Base-by-base conservation (phyloP, 2,888 invertebrate genomes). In the Didymodactylos carnosus region DNA sequence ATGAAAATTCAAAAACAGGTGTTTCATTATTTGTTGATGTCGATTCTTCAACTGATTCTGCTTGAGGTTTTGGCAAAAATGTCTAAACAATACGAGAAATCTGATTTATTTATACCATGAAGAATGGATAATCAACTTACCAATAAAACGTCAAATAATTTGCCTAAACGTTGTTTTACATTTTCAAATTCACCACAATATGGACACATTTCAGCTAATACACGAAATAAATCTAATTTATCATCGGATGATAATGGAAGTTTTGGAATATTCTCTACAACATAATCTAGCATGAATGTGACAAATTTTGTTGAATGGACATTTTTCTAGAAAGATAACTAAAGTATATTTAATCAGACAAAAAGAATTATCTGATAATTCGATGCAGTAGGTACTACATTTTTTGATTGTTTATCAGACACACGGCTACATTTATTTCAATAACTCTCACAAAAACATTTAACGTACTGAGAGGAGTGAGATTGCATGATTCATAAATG, bases 1-100 rank as follows among this genome's bases (percentile, higher is more conserved):
- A 89, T 46, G 94, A 91, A 81, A 94, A 94, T 82, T 94, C 89
- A 71, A 94, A 87, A 76, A 90, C 89, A n/a, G 43, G 77, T 84
- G 51, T 70, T 23, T 77, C 75, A 49, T 41, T 76, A 69, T 78
- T 77, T 41, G 80, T 85, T 40, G 86, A 82, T 74, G 84, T 82
- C 78, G 86, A 87, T 41, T 82, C 19, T 46, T 73, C 69, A 19
- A 46, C 79, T 73, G 92, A 91, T n/a, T n/a, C n/a, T n/a, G n/a
- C n/a, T n/a, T n/a, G n/a, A 25, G 94, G 93, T 78, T 91, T 86
- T 7, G 93, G 94, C 88, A 94, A 89, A 80, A 90, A 91, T 78
- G 88, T 88, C 91, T 92, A 82, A 46, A 83, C 84, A 74, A n/a
- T n/a, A n/a, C n/a, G n/a, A 71, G 19, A 23, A 39, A 27, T 69